A percentile compares a stretch with the other conserved stretches of the same genome.
Conservation (phyloP, 92 coral and sea anemone genomes). For the Heliopora coerulea region DNA sequence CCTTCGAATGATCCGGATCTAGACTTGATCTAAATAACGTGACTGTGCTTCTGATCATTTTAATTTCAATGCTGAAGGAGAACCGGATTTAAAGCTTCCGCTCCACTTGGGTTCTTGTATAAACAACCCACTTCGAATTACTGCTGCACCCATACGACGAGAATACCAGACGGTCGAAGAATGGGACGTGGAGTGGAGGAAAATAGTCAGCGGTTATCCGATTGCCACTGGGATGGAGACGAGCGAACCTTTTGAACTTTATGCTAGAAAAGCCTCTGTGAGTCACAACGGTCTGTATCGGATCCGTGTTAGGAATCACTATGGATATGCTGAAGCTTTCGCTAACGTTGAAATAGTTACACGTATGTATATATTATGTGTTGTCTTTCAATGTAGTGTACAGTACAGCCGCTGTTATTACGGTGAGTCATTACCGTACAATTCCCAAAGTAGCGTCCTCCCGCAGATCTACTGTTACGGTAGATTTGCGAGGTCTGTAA, state of each 20-base stretch:
- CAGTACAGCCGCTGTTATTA: too few relatives aligned
- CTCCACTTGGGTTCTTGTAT: slow-evolving; percentile 59
- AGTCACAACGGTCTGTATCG: slow-evolving; percentile 48
- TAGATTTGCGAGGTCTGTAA: too few relatives aligned
- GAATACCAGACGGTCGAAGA: slow-evolving; percentile 47
- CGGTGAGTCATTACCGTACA: too few relatives aligned
- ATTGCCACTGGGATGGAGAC: slow-evolving; percentile 30
- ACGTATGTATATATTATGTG: background rate
- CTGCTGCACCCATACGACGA: slow-evolving; percentile 56
- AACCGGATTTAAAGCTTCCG: slow-evolving; percentile 70
- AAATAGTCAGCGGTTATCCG: slow-evolving; percentile 26
- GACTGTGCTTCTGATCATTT: too few relatives aligned
- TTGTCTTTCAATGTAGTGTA: too few relatives aligned
- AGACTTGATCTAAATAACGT: too few relatives aligned
- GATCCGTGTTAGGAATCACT: slow-evolving; percentile 66
- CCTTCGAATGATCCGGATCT: too few relatives aligned
- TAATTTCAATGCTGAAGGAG: too few relatives aligned
- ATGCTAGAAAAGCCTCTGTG: slow-evolving; percentile 20
- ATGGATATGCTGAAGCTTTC: slow-evolving; percentile 68
- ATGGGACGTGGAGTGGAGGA: slow-evolving; percentile 52
- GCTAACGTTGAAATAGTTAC: slow-evolving; percentile 21
- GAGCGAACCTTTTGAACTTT: slow-evolving; percentile 30
- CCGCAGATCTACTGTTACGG: too few relatives aligned
- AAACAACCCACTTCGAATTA: slow-evolving; percentile 45
- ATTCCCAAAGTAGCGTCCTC: too few relatives aligned